Percentiles rank a stretch among this genome's conserved stretches.
Evolutionary conservation across 1,140 invertebrate genomes (phyloP).

Genomic region (Penaeus chinensis): DNA sequence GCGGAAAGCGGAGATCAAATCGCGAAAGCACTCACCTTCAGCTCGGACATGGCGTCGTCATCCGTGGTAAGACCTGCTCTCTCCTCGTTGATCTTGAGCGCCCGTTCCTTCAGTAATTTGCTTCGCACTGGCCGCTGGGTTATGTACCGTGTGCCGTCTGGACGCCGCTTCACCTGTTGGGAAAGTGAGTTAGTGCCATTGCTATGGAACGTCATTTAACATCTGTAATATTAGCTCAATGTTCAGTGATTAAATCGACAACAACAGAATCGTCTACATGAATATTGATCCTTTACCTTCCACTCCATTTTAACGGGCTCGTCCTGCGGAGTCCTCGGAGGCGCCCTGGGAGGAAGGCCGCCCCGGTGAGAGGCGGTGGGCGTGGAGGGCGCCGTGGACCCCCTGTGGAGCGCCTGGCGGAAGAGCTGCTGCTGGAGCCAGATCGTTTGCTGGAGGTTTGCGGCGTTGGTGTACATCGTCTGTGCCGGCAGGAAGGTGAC

Average conservation of each 20-base stretch:
- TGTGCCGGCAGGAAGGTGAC: constrained; percentile 67
- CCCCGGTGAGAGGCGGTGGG: constrained; percentile 29
- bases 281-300: constrained; percentile 30
- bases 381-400: constrained; percentile 40
- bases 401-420: constrained; percentile 69
- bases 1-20: constrained; percentile 41
- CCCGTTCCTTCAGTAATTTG: constrained; percentile 78
- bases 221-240: neutral
- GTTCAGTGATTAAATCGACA: neutral
- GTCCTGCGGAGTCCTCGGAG: constrained; percentile 23
- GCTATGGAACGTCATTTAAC: constrained; percentile 64
- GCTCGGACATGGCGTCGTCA: constrained; percentile 84
- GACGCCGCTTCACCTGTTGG: constrained; percentile 79
- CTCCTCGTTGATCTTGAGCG: constrained; percentile 78
- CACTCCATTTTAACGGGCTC: constrained; percentile 55
- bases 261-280: neutral
- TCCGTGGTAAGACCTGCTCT: constrained; percentile 82
- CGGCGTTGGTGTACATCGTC: constrained; percentile 81
- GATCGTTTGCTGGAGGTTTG: constrained; percentile 80
- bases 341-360: constrained; percentile 41
- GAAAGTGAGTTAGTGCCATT: neutral
- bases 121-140: constrained; percentile 79
- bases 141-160: constrained; percentile 84
- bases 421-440: constrained; percentile 79
- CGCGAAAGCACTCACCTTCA: constrained; percentile 73